These are phyloP conservation scores for Drosophila hydei DNA, from an alignment of 1,140 invertebrate species.

Conservation along the genomic window DNA sequence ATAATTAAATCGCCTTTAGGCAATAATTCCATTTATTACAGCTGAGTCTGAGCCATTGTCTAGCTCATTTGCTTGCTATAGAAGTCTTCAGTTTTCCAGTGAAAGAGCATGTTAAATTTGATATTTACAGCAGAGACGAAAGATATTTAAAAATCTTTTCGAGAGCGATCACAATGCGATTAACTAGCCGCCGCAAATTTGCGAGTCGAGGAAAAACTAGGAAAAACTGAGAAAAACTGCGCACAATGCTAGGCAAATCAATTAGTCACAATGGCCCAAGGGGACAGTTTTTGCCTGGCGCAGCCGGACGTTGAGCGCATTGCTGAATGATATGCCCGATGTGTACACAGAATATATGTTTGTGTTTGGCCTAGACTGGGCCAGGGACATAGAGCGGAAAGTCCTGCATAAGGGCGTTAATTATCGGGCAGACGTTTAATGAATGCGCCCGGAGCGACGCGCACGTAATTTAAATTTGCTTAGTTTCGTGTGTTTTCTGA, in stretches of 20 bases:
- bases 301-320: slow-evolving; percentile 20
- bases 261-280: slow-evolving; percentile 72
- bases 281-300: slow-evolving; percentile 40
- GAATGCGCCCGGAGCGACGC: slow-evolving; percentile 74
- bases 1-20: background rate
- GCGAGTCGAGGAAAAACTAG: slow-evolving; percentile 10
- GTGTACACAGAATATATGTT: background rate
- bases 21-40: background rate
- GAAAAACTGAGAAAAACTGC: slow-evolving; percentile 25
- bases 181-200: slow-evolving; percentile 72
- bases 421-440: slow-evolving; percentile 78
- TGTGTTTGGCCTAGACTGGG: background rate
- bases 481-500: slow-evolving; percentile 61
- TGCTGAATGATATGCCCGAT: slow-evolving; percentile 32
- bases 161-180: slow-evolving; percentile 55
- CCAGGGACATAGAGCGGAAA: slow-evolving; percentile 3
- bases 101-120: slow-evolving; percentile 7
- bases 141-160: slow-evolving; percentile 32
- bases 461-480: slow-evolving; percentile 79
- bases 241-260: slow-evolving; percentile 56
- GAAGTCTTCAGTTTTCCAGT: background rate
- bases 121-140: slow-evolving; percentile 25
- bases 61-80: slow-evolving; percentile 19
- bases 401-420: slow-evolving; percentile 72
- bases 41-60: background rate